Conservation (phyloP, 2,888 invertebrate genomes). For the Pediacus dermestoides region DNA sequence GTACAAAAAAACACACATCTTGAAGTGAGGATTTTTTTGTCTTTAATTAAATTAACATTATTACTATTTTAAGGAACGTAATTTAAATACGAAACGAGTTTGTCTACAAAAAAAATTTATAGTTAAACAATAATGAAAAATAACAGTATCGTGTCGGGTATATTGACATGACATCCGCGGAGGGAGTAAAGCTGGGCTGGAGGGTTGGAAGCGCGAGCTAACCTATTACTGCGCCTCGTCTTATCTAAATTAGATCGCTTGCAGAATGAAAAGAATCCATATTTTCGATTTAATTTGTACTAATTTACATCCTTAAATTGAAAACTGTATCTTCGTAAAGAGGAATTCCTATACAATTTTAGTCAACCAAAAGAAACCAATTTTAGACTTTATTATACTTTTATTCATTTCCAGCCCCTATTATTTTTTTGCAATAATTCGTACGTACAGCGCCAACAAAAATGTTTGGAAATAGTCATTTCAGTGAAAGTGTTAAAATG, state of each 20-base stretch:
- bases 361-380: slow-evolving; percentile 26
- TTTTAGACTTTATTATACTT: slow-evolving; percentile 19
- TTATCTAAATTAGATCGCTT: slow-evolving; percentile 50
- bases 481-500: no score
- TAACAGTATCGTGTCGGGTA: no score
- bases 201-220: slow-evolving; percentile 28
- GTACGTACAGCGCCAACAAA: no score
- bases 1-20: no score
- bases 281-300: slow-evolving; percentile 50
- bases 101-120: no score
- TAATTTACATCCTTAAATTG: slow-evolving; percentile 50
- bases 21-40: no score
- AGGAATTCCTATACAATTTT: slow-evolving; percentile 25
- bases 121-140: no score
- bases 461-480: no score
- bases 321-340: slow-evolving; percentile 38
- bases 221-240: slow-evolving; percentile 42
- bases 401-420: slow-evolving; percentile 9
- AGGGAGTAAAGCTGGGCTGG: slow-evolving; percentile 14
- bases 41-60: no score
- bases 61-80: no score
- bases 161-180: slow-evolving; percentile 20
- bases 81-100: no score
- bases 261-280: slow-evolving; percentile 49
- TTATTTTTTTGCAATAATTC: no score